Percentiles rank a stretch among this genome's conserved stretches.
Conservation (phyloP, 2,797 vertebrate genomes). For the Peromyscus eremicus region DNA sequence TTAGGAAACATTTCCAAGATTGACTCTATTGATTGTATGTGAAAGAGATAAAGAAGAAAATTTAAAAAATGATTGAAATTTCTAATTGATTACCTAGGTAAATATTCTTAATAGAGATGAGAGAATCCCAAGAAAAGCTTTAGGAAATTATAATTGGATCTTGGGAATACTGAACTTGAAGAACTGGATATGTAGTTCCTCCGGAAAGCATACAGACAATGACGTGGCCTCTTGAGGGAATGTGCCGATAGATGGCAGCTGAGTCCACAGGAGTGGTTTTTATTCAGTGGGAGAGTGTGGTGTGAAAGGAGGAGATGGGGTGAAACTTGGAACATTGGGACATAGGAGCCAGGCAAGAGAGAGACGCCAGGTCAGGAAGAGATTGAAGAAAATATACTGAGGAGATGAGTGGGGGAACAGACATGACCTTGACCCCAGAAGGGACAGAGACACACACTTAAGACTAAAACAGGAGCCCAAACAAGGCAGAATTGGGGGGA, state of each 20-base stretch:
- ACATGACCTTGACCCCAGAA: neutral
- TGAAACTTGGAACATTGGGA: neutral
- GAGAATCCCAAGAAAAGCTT: neutral
- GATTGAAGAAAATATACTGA: neutral
- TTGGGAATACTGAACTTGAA: neutral
- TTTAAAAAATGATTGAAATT: slow-evolving; percentile 43
- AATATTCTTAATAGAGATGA: slow-evolving; percentile 31
- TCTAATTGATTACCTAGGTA: neutral
- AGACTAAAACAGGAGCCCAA: neutral
- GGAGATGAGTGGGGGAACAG: neutral
- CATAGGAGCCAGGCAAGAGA: neutral
- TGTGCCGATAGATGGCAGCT: neutral
- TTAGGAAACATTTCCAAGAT: neutral
- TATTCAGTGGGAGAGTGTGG: neutral
- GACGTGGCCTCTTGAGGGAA: neutral
- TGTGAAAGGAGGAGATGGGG: neutral
- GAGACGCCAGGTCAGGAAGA: neutral
- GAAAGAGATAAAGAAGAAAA: slow-evolving; percentile 20
- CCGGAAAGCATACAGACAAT: neutral
- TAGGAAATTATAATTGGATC: neutral
- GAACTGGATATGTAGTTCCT: neutral
- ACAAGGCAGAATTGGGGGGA: neutral
- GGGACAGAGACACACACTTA: neutral
- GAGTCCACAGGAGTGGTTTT: neutral
- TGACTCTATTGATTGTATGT: neutral